Evolutionary conservation across 2,888 invertebrate species (phyloP).

Genomic region (Drosophila neonasuta): DNA sequence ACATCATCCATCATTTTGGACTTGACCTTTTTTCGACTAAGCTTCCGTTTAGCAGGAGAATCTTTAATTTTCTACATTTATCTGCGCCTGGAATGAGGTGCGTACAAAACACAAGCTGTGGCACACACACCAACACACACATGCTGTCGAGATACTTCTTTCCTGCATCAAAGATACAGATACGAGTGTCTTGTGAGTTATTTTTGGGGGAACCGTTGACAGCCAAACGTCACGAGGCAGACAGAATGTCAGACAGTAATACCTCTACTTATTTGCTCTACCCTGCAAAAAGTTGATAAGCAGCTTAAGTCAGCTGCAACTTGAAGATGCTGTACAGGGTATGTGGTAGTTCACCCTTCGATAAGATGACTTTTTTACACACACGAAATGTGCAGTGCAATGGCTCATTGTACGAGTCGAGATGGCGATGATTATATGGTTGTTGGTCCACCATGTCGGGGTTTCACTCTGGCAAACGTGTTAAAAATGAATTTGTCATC

Average conservation of each 20-base stretch:
- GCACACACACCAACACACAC: conserved; percentile 60
- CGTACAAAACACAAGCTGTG: conserved; percentile 34
- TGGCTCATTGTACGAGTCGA: conserved; percentile 59
- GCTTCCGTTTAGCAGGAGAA: conserved; percentile 74
- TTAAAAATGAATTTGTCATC: conserved; percentile 80
- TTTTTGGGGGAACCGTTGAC: conserved; percentile 58
- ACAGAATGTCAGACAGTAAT: conserved; percentile 16
- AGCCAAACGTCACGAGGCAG: conserved; percentile 67
- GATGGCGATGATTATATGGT: conserved; percentile 63
- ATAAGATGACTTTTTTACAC: conserved; percentile 9
- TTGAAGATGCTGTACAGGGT: background rate
- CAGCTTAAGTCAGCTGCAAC: background rate
- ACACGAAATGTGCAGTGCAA: conserved; percentile 63
- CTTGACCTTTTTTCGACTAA: conserved; percentile 81
- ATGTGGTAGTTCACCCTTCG: background rate
- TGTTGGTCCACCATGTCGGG: conserved; percentile 53
- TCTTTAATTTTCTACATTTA: conserved; percentile 76
- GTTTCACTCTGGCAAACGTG: conserved; percentile 71
- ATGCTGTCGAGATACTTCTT: conserved; percentile 47
- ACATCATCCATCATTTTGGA: conserved; percentile 82
- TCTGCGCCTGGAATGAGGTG: conserved; percentile 53
- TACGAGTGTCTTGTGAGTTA: conserved; percentile 48
- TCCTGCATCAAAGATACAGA: conserved; percentile 38
- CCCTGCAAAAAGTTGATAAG: background rate
- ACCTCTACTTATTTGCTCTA: background rate